Base-by-base conservation (phyloP, 2,797 vertebrate genomes). In the Catharus ustulatus region DNA sequence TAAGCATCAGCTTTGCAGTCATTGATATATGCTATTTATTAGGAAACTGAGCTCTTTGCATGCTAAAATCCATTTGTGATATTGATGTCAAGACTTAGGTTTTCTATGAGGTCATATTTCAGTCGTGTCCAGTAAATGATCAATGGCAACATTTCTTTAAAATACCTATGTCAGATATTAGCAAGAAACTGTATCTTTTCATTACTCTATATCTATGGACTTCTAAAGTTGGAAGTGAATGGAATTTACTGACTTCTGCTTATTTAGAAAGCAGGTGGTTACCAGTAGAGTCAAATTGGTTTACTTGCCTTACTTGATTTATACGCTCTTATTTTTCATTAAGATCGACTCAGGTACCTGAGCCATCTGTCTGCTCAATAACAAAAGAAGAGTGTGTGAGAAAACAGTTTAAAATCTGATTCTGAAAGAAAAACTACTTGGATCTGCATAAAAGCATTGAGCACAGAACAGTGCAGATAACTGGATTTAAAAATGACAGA, bases 321-420 rank as follows among this genome's bases (percentile, higher is more conserved):
- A 43, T 74, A 46, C 57, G 87, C 58, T 94, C 23, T 81, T 72
- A 73, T 85, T 96, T 91, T 95, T 91, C 23, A 4, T 46, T 90
- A 77, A 93, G 88, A 76, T 91, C 63, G 58, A 36, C 69, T 95
- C 76, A 81, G 94, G 85, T 94, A 57, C 69, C 86, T 91, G 61
- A 96, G 82, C 69, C 79, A 49, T 81, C 91, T 94, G 11, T 76
- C 61, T 36, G 20, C 64, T 92, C 80, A 86, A 7, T 89, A 92
- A 52, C 72, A 85, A 90, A 89, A 78, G 85, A 92, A 76, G 69
- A 87, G 48, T 21, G 18, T 93, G n/a, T 92, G 69, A 76, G 67
- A 84, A 92, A 93, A 72, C 81, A 85, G 29, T 90, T 40, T 61
- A 71, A 91, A 91, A 84, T 80, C 45, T 87, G 43, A 57, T 90